Evolutionary conservation across 2,113 vertebrate species (phyloP).

Genomic region (Pseudorhombus dupliciocellatus): DNA sequence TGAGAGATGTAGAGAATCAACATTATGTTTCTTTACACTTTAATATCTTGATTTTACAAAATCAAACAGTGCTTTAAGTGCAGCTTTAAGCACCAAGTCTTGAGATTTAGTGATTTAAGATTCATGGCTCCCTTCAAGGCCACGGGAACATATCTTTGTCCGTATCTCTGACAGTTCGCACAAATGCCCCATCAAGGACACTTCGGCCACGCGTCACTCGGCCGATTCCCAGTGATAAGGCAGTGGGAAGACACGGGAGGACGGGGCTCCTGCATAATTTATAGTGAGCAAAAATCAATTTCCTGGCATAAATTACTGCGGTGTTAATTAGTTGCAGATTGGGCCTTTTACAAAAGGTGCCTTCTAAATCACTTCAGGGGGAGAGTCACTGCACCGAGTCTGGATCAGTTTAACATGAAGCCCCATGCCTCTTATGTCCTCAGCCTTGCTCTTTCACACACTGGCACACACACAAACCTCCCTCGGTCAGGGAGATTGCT

Average conservation of each 20-base stretch:
- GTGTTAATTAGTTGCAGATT: conserved; percentile 77
- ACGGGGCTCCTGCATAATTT: conserved; percentile 70
- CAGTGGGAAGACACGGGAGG: conserved; percentile 27
- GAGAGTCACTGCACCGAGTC: not conserved
- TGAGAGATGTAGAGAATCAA: not conserved
- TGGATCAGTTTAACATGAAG: conserved; percentile 22
- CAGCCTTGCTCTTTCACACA: not conserved
- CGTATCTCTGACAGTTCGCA: conserved; percentile 23
- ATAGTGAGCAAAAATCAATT: conserved; percentile 72
- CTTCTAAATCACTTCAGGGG: conserved; percentile 63
- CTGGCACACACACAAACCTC: conserved; percentile 22
- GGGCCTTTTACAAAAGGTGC: conserved; percentile 64
- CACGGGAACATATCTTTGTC: not conserved
- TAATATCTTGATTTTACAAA: not conserved
- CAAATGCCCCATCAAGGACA: conserved; percentile 69
- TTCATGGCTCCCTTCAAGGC: conserved; percentile 25
- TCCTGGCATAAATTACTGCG: conserved; percentile 71
- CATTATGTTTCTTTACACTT: not conserved
- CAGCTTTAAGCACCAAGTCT: not conserved
- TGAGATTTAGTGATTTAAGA: conserved; percentile 23
- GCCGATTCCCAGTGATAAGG: conserved; percentile 61
- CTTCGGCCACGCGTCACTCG: conserved; percentile 65
- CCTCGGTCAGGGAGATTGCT: conserved; percentile 64
- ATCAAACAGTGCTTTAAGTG: not conserved
- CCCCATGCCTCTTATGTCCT: not conserved